Evolutionary conservation across 2,113 vertebrate species (phyloP).

Genomic region (Ophiodon elongatus): DNA sequence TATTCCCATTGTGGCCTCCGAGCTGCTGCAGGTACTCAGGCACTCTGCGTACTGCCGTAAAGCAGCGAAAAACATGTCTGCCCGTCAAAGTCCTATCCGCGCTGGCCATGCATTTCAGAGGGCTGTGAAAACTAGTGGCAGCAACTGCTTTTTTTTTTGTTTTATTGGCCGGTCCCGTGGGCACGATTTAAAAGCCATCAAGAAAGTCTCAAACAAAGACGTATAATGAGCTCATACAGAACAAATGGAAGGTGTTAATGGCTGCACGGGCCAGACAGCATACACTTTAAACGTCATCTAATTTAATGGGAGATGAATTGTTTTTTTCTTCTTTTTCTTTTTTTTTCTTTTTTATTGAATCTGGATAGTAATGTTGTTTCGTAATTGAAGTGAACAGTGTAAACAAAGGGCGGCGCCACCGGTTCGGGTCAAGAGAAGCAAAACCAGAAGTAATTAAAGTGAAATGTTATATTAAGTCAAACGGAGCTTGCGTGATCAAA

Average conservation of each 20-base stretch:
- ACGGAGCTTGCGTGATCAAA: slow-evolving; percentile 19
- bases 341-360: slow-evolving; percentile 61
- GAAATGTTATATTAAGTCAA: slow-evolving; percentile 19
- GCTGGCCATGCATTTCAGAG: slow-evolving; percentile 12
- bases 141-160: slow-evolving; percentile 18
- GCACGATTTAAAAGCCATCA: slow-evolving; percentile 61
- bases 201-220: slow-evolving; percentile 51
- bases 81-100: slow-evolving; percentile 28
- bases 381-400: slow-evolving; percentile 52
- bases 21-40: slow-evolving; percentile 28
- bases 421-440: background rate
- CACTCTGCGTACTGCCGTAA: slow-evolving; percentile 24
- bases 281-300: slow-evolving; percentile 49
- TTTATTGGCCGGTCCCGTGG: slow-evolving; percentile 66
- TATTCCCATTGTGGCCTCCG: slow-evolving; percentile 25
- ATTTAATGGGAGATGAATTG: slow-evolving; percentile 68
- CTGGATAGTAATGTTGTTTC: slow-evolving; percentile 58
- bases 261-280: slow-evolving; percentile 18
- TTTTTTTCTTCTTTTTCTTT: slow-evolving; percentile 44
- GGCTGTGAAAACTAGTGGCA: slow-evolving; percentile 42
- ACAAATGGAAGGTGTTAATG: slow-evolving; percentile 63
- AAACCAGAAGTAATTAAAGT: slow-evolving; percentile 7
- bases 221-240: slow-evolving; percentile 67
- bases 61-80: slow-evolving; percentile 10
- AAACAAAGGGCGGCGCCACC: slow-evolving; percentile 37